Percentiles rank a stretch among this genome's conserved stretches.
Conservation (phyloP, 1,140 invertebrate species). For the Papilio polytes region DNA sequence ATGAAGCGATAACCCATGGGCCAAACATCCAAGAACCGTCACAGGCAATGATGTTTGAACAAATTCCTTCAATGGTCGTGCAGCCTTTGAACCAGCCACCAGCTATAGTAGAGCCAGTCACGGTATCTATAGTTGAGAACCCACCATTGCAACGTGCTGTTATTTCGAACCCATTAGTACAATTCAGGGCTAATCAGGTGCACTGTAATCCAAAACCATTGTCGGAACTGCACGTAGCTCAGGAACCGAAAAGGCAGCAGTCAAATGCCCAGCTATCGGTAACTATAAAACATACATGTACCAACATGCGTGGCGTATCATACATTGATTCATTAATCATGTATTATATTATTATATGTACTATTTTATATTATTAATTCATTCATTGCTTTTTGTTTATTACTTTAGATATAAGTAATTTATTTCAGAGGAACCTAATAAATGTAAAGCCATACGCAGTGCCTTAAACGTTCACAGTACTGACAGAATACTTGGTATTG, state of each 20-base stretch:
- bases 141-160: background rate
- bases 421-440: background rate
- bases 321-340: background rate
- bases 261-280: background rate
- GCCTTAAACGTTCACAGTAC: background rate
- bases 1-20: background rate
- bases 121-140: background rate
- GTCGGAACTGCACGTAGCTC: background rate
- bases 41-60: background rate
- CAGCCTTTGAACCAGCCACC: background rate
- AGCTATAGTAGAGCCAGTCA: background rate
- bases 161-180: background rate
- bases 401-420: background rate
- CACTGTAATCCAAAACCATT: background rate
- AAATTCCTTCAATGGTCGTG: background rate
- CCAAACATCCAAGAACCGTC: background rate
- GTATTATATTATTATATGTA: constrained; percentile 12
- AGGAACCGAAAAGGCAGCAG: background rate
- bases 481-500: background rate
- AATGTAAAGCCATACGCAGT: background rate
- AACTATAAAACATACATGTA: constrained; percentile 19
- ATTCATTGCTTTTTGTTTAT: constrained; percentile 7
- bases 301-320: constrained; percentile 12
- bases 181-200: background rate
- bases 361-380: background rate